Evolutionary conservation across 2,113 vertebrate genomes (phyloP), one percentile per base, ranked within the genome.

Genomic region (Mugil cephalus): DNA sequence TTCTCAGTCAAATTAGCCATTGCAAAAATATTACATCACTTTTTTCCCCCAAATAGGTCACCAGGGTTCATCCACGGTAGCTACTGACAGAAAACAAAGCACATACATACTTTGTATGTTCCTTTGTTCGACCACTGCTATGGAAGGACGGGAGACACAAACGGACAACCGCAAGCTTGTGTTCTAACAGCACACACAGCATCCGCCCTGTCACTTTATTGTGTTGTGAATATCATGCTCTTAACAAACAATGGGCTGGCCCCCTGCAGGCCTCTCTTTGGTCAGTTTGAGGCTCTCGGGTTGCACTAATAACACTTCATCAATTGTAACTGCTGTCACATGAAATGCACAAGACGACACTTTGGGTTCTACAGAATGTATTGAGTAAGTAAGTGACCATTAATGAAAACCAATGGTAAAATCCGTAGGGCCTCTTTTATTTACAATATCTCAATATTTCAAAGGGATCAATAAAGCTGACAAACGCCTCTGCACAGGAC

Each of bases 231-330:
- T 67, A 55, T 68, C 66, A 50, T 69, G 52, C 55, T 47, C 40
- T 59, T 70, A 19, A 74, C 55, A 63, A 72, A 85, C 82, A 88
- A 84, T 51, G 50, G 58, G 47, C 19, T 2, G 24, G n/a, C 72
- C 60, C 62, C 77, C 56, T 0, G 0, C 30, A 52, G 55, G 56
- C 59, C 73, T 36, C 70, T 51, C 45, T 11, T 52, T 73, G 51
- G 77, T 69, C 18, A 46, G 34, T 64, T 48, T 63, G 24, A 50
- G 17, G 60, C 43, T 65, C 45, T 64, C 15, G 5, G 46, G 35
- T 52, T 70, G n/a, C 51, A 40, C 54, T 74, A 19, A 69, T 51
- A 54, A 30, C 58, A 17, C n/a, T 30, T n/a, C 10, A 12, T 67
- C 36, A 13, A n/a, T 36, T 55, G 13, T 46, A 40, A 35, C 13